These are phyloP conservation scores for Sylvicapra grimmia DNA, from an alignment of 2,113 vertebrate genomes.

Conservation along the genomic window DNA sequence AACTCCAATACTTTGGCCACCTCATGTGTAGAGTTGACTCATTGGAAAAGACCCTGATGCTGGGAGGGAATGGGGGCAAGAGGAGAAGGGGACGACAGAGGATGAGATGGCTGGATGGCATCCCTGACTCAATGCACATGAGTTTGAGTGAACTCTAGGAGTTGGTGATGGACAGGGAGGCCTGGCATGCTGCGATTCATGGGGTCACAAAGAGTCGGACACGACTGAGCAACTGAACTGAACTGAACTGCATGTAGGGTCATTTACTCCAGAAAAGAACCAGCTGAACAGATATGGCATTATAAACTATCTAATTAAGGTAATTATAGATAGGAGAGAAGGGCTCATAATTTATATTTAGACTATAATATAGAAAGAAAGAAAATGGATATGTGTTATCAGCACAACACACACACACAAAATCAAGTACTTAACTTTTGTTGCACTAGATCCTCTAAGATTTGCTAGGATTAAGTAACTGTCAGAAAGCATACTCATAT, in stretches of 20 bases:
- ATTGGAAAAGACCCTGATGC: too few species aligned
- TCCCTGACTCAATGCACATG: too few species aligned
- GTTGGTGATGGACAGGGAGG: too few species aligned
- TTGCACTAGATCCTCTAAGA: neutral
- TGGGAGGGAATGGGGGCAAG: too few species aligned
- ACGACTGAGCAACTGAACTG: too few species aligned
- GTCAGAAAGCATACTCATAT: neutral
- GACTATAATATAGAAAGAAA: neutral
- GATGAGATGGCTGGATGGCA: too few species aligned
- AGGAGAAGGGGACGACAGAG: too few species aligned
- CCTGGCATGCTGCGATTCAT: too few species aligned
- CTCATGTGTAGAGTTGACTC: too few species aligned
- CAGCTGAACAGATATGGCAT: neutral
- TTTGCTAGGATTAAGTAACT: neutral
- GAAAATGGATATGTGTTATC: neutral
- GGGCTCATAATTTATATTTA: neutral
- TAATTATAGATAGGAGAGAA: neutral
- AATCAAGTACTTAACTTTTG: neutral
- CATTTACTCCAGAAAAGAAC: neutral
- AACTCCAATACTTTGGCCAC: too few species aligned
- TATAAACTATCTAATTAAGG: neutral
- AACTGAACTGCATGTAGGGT: neutral
- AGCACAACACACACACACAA: neutral
- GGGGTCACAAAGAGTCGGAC: too few species aligned
- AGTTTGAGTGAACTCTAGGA: too few species aligned